Conservation (phyloP, 2,888 invertebrate genomes). For the Laspeyria flexula region DNA sequence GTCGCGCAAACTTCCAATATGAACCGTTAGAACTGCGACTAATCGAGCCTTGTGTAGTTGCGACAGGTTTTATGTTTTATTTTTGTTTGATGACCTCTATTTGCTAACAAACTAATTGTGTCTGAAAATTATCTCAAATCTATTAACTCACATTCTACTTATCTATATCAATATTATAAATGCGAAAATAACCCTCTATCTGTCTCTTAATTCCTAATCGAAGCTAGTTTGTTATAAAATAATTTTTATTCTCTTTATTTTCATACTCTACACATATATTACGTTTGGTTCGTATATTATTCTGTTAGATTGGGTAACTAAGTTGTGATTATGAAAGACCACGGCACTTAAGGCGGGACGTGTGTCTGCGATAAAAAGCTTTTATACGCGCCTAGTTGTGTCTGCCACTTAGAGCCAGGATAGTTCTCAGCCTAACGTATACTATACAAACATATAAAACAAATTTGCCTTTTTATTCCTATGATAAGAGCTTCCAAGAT, state of each 20-base stretch:
- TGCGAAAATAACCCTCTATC: no score
- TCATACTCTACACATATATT: no score
- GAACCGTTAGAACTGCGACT: constrained; percentile 7
- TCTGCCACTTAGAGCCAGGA: constrained; percentile 5
- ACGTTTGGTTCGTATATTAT: constrained; percentile 9
- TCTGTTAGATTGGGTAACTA: constrained; percentile 3
- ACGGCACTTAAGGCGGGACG: constrained; percentile 4
- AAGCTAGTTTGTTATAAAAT: not conserved
- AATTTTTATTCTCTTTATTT: no score
- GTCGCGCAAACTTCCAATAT: not conserved
- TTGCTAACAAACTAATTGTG: not conserved
- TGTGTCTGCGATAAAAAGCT: constrained; percentile 16
- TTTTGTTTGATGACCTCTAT: not conserved
- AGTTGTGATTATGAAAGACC: constrained; percentile 4
- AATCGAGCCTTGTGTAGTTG: not conserved
- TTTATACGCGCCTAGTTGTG: constrained; percentile 1
- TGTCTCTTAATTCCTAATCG: no score
- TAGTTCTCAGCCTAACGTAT: not conserved
- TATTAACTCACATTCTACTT: no score
- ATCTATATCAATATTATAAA: no score
- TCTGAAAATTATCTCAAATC: not conserved
- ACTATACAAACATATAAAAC: no score
- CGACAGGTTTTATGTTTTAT: not conserved
- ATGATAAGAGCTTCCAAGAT: no score
- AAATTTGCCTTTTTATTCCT: no score